Percentiles rank a stretch among this genome's conserved stretches.
These are phyloP conservation scores for Parnassius orleans DNA, from an alignment of 2,888 invertebrate species.

Conservation along the genomic window DNA sequence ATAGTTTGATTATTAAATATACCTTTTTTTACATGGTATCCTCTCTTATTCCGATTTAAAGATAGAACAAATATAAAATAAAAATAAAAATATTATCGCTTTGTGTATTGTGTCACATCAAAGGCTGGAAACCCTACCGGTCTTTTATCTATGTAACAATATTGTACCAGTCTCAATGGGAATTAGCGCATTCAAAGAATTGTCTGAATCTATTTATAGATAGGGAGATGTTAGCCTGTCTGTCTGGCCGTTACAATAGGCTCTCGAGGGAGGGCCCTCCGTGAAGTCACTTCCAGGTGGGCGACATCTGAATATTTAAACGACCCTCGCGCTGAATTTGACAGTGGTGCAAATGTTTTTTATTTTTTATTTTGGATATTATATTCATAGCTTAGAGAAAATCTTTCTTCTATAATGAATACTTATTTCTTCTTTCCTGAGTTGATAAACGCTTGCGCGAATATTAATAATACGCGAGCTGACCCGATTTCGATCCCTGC, in stretches of 20 bases:
- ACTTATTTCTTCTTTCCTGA: no score
- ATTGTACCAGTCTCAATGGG: slow-evolving; percentile 27
- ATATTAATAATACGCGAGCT: no score
- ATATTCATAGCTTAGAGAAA: no score
- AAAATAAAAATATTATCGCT: no score
- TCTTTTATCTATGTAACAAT: slow-evolving; percentile 13
- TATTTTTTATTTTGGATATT: not conserved
- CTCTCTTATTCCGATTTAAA: no score
- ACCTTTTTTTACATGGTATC: no score
- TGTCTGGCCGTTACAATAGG: slow-evolving; percentile 68
- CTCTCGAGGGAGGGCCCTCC: slow-evolving; percentile 46
- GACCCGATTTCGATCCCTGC: no score
- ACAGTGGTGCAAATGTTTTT: slow-evolving; percentile 29
- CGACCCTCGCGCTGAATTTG: slow-evolving; percentile 43
- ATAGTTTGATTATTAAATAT: no score
- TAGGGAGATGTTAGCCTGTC: slow-evolving; percentile 35
- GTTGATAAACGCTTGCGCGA: no score
- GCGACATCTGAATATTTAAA: slow-evolving; percentile 65
- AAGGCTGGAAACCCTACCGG: not conserved
- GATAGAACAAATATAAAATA: no score
- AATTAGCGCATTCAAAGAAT: slow-evolving; percentile 24
- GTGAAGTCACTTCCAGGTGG: slow-evolving; percentile 72
- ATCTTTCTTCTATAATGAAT: no score
- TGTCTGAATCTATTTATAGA: slow-evolving; percentile 25
- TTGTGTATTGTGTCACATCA: not conserved